phyloP scores from a whole-genome alignment of 2,888 invertebrate species.

The Pterobdella sp. region DNA sequence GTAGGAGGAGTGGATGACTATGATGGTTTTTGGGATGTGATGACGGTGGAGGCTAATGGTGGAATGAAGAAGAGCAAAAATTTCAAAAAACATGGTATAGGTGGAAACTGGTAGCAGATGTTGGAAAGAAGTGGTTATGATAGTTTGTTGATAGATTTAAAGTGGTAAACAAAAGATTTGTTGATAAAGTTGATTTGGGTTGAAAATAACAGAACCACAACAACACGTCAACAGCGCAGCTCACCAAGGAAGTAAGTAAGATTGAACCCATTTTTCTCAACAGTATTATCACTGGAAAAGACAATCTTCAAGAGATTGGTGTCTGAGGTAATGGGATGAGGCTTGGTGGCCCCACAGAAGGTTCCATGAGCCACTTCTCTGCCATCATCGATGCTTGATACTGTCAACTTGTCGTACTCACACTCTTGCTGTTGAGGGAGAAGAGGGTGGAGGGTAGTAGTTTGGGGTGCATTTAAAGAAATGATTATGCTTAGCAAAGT shows the following conservation, averaged over 20 bases:
- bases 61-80: too few relatives aligned
- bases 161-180: too few relatives aligned
- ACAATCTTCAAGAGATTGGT: constrained; percentile 78
- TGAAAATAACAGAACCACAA: neutral
- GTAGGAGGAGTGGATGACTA: neutral
- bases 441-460: neutral
- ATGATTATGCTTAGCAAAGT: too few relatives aligned
- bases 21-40: neutral
- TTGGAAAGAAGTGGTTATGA: neutral
- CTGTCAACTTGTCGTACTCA: constrained; percentile 88
- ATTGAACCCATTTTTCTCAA: constrained; percentile 90
- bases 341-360: constrained; percentile 72
- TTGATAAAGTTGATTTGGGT: too few relatives aligned
- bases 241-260: constrained; percentile 82
- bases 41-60: neutral
- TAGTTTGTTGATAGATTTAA: neutral
- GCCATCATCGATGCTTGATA: constrained; percentile 61
- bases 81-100: neutral
- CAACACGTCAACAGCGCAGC: constrained; percentile 3
- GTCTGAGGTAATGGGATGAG: constrained; percentile 82
- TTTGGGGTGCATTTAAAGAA: neutral
- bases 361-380: constrained; percentile 69
- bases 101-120: neutral
- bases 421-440: constrained; percentile 67
- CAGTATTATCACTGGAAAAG: constrained; percentile 89